These are phyloP conservation scores for Arenicola marina DNA, from an alignment of 2,888 invertebrate genomes.

Conservation along the genomic window DNA sequence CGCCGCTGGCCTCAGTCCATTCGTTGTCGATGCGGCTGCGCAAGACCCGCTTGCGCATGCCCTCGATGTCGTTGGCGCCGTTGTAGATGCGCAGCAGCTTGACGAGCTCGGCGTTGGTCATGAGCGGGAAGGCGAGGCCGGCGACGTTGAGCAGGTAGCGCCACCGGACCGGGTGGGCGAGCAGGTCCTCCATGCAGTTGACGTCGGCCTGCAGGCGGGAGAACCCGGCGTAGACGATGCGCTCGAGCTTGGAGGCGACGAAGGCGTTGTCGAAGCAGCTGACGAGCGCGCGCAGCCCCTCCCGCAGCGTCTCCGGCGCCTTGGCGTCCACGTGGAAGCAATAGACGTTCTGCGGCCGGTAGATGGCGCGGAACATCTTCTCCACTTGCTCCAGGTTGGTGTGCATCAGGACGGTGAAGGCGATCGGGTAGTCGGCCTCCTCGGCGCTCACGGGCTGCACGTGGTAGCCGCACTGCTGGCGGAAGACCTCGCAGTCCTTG, in stretches of 20 bases:
- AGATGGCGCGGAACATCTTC: slow-evolving; percentile 47
- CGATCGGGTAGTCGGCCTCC: slow-evolving; percentile 47
- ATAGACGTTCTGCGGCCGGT: slow-evolving; percentile 52
- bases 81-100: slow-evolving; percentile 55
- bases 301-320: slow-evolving; percentile 34
- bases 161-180: slow-evolving; percentile 40
- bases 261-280: slow-evolving; percentile 56
- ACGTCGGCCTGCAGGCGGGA: slow-evolving; percentile 50
- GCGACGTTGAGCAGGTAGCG: slow-evolving; percentile 59
- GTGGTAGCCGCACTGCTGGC: slow-evolving; percentile 14
- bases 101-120: slow-evolving; percentile 57
- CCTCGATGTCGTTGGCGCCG: slow-evolving; percentile 59
- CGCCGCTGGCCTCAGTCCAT: slow-evolving; percentile 31
- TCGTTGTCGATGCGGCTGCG: slow-evolving; percentile 31
- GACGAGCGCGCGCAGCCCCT: slow-evolving; percentile 36
- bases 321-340: slow-evolving; percentile 57
- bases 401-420: slow-evolving; percentile 51
- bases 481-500: slow-evolving; percentile 24
- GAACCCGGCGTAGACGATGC: slow-evolving; percentile 54
- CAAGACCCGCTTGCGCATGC: slow-evolving; percentile 42
- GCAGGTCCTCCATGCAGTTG: slow-evolving; percentile 56
- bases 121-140: slow-evolving; percentile 55
- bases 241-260: slow-evolving; percentile 49
- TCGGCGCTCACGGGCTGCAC: slow-evolving; percentile 24
- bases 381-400: slow-evolving; percentile 48